A percentile compares a stretch with the other conserved stretches of the same genome.
Evolutionary conservation across 2,113 vertebrate species (phyloP).

Genomic region (Laterallus jamaicensis): DNA sequence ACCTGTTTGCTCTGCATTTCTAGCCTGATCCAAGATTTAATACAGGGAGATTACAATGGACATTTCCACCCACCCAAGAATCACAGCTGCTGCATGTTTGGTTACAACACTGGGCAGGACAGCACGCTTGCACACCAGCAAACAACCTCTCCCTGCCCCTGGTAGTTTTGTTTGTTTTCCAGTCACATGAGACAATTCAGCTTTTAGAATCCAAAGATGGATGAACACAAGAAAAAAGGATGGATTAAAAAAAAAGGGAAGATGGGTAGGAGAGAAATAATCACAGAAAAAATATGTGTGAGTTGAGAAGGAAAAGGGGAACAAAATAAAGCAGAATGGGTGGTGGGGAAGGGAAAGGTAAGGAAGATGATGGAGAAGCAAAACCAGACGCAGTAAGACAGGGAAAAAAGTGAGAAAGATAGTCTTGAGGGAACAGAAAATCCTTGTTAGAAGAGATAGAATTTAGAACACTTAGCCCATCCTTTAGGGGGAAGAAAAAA

Average conservation of each 20-base stretch:
- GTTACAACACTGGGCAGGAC: neutral
- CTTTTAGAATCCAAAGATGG: neutral
- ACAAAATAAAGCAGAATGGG: neutral
- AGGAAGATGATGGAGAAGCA: neutral
- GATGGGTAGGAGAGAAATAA: neutral
- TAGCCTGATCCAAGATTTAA: neutral
- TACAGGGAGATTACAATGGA: neutral
- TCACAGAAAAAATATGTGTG: neutral
- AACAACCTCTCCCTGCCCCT: neutral
- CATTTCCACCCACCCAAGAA: neutral
- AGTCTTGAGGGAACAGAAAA: neutral
- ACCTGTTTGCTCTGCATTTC: neutral
- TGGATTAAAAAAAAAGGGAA: neutral
- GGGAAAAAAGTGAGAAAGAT: neutral
- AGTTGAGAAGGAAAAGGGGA: neutral
- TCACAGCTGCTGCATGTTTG: neutral
- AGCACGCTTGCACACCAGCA: neutral
- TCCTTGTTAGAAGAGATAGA: neutral
- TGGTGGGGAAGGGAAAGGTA: rapidly evolving
- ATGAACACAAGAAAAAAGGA: neutral
- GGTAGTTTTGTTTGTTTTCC: neutral
- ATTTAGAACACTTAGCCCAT: neutral
- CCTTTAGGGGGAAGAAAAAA: neutral
- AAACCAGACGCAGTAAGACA: neutral
- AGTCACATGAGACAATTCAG: neutral